Base-by-base conservation (phyloP, 2,797 vertebrate genomes). In the Phataginus tricuspis region DNA sequence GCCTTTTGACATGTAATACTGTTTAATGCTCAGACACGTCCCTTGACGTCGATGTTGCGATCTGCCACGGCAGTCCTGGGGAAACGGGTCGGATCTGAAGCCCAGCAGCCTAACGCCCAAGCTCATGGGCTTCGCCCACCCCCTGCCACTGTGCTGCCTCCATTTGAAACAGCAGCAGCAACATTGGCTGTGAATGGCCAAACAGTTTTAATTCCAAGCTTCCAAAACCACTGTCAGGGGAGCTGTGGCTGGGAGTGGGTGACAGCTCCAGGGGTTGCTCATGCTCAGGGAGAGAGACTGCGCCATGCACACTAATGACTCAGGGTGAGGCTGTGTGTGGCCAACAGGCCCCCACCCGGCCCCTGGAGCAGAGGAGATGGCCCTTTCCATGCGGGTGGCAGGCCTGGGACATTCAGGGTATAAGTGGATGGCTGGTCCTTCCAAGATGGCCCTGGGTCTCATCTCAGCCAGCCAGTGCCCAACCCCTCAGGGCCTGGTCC, bases 291-390 rank as follows among this genome's bases (percentile, higher is more conserved):
- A 14, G 45, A 34, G 19, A 14, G 45, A 34, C 45, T n/a, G 14
- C 11, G 12, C 15, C 7, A 45, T 0, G 11, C 1, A 6, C 0
- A 0, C 2, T 15, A 14, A 49, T 25, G 27, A 12, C 4, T 14
- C n/a, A 49, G 37, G 14, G 6, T 6, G 8, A 29, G 16, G 31
- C 4, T 7, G 0, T 21, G 15, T 18, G 42, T 14, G 7, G 37
- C 11, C 63, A 29, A 7, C 1, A 5, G 16, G 27, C 12, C 49
- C 5, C 31, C 6, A 4, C 18, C 10, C 25, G 75, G 34, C 37
- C 66, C 34, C 2, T 0, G 1, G 59, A 23, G 59, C n/a, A 27
- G 21, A 31, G 29, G 16, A 25, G 5, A 31, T 18, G 11, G 34
- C 5, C 29, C 21, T 53, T 86, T 29, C 45, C 23, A n/a, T 7